Base-by-base conservation (phyloP, 2,113 vertebrate genomes). In the Macquaria ambigua region DNA sequence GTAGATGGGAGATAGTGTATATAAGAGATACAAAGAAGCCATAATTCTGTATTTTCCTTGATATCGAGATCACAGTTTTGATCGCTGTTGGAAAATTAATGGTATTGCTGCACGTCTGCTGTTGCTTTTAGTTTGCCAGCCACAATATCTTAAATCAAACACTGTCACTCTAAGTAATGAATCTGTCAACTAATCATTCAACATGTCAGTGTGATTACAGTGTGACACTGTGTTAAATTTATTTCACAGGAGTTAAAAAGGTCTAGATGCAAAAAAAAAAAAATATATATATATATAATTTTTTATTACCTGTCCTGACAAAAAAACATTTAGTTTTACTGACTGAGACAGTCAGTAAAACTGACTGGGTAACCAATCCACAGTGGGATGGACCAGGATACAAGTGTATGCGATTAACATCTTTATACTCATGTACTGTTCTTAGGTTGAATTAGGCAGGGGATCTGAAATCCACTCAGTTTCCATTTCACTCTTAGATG, bases 121-220 rank as follows among this genome's bases (percentile, higher is more conserved):
- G 74, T 28, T 41, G 77, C 86, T 82, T 73, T 74, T 81, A 83
- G 66, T 84, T 84, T 77, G 67, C 77, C 85, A 87, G 83, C 79
- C 43, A 56, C 81, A 66, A 66, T 87, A 90, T 92, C 92, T 90
- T 93, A 92, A 92, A 93, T 94, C 93, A 93, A 86, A 83, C 82
- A 73, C 72, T 83, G 88, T 89, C 92, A 91, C 89, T 85, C 85
- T 69, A 83, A 89, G 88, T 92, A 93, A 94, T 93, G 93, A 94
- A 93, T 90, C 84, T 93, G 91, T 92, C 92, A 90, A 86, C 87
- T 88, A 90, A 90, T 93, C 93, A 93, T 83, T 93, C 91, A 89
- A 67, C 87, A 63, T 68, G 72, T 84, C 87, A 46, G 66, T 8
- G 41, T 91, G 89, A 90, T 92, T 89, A 81, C 80, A 59, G 76